A percentile compares a stretch with the other conserved stretches of the same genome.
These are phyloP conservation scores for Panopea generosa DNA, from an alignment of 2,888 invertebrate genomes.

Conservation along the genomic window DNA sequence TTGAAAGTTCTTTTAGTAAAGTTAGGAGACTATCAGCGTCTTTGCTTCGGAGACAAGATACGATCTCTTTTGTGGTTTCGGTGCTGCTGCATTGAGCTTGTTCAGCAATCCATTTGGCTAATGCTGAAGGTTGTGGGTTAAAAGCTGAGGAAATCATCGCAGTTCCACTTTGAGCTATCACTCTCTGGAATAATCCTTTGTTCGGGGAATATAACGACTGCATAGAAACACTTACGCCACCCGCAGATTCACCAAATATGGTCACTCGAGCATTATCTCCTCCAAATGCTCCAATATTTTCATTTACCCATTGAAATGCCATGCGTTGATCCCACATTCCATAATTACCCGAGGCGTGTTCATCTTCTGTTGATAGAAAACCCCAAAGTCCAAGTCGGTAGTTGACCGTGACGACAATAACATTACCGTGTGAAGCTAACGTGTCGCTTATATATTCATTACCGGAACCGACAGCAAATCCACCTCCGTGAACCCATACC, in stretches of 20 bases:
- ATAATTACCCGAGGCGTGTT: constrained; percentile 13
- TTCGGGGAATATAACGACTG: constrained; percentile 18
- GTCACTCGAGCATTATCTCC: constrained; percentile 22
- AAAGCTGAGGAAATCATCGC: not conserved
- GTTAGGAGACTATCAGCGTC: not conserved
- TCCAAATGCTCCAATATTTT: constrained; percentile 12
- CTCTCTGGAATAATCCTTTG: not conserved
- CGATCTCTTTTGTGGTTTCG: not conserved
- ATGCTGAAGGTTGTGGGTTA: not conserved
- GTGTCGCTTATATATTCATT: no score
- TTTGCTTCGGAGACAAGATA: not conserved
- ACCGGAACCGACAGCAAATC: no score
- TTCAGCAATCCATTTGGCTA: not conserved
- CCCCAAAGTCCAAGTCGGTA: constrained; percentile 22
- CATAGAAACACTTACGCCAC: not conserved
- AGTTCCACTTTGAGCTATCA: constrained; percentile 21
- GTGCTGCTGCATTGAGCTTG: not conserved
- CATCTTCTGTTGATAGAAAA: constrained; percentile 16
- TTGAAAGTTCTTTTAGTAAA: no score
- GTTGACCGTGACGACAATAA: constrained; percentile 23
- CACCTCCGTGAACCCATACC: constrained; percentile 17
- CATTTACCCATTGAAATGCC: constrained; percentile 6
- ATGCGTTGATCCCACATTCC: constrained; percentile 28
- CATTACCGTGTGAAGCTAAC: constrained; percentile 1
- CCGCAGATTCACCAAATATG: constrained; percentile 25